Evolutionary conservation across 2,113 vertebrate species (phyloP).

Genomic region (Siphamia tubifer): DNA sequence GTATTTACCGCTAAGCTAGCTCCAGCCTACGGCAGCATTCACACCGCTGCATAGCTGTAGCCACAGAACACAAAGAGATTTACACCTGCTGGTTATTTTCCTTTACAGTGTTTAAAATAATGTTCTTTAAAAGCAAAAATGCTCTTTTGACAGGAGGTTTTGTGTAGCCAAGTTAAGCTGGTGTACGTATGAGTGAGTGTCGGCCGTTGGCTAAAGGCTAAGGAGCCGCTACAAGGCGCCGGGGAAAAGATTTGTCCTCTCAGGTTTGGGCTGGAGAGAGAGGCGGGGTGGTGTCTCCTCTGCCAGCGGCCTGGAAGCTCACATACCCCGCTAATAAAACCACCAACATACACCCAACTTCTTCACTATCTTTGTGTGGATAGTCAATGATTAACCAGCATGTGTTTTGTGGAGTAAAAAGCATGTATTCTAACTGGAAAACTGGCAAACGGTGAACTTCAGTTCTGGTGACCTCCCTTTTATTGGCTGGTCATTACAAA

Average conservation of each 20-base stretch:
- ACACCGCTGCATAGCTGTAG: slow-evolving; percentile 48
- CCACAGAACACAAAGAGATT: slow-evolving; percentile 59
- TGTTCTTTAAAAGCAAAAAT: neutral
- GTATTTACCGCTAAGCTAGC: slow-evolving; percentile 76
- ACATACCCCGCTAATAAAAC: slow-evolving; percentile 6
- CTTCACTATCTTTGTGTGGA: neutral
- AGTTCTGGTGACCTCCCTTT: slow-evolving; percentile 20
- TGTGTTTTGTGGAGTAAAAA: neutral
- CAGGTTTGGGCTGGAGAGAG: slow-evolving; percentile 62
- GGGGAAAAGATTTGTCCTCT: slow-evolving; percentile 64
- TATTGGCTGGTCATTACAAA: neutral
- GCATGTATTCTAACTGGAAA: slow-evolving; percentile 14
- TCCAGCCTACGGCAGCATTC: slow-evolving; percentile 37
- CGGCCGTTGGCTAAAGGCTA: slow-evolving; percentile 75
- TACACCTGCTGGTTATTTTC: slow-evolving; percentile 9
- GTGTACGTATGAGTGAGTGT: slow-evolving; percentile 53
- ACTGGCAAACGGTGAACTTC: slow-evolving; percentile 38
- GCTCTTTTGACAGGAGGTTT: slow-evolving; percentile 24
- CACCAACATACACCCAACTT: neutral
- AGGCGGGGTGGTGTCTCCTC: slow-evolving; percentile 63
- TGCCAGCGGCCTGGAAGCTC: slow-evolving; percentile 52
- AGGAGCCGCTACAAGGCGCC: slow-evolving; percentile 73
- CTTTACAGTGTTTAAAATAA: slow-evolving; percentile 17
- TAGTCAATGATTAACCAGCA: slow-evolving; percentile 17
- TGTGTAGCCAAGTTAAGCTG: slow-evolving; percentile 62